phyloP scores from a whole-genome alignment of 2,888 invertebrate species.

The Glyphotaelius pellucidus region DNA sequence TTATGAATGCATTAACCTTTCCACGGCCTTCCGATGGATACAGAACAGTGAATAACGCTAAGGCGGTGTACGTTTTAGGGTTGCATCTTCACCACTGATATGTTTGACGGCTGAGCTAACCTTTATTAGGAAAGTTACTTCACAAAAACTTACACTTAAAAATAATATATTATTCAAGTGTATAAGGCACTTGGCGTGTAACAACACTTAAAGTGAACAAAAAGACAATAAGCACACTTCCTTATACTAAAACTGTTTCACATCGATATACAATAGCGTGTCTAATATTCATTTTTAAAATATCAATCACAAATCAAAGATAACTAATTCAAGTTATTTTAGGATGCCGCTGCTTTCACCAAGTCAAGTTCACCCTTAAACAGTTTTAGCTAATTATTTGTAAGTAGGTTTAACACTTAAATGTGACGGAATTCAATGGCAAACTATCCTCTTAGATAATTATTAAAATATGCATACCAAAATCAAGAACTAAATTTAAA shows the following conservation, averaged over 20 bases:
- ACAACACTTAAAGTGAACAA: slow-evolving; percentile 42
- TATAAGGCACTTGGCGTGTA: slow-evolving; percentile 42
- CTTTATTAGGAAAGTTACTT: slow-evolving; percentile 24
- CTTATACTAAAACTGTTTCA: not conserved
- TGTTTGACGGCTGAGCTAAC: slow-evolving; percentile 15
- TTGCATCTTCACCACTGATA: slow-evolving; percentile 29
- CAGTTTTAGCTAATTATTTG: slow-evolving; percentile 17
- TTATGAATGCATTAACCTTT: not conserved
- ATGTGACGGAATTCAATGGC: slow-evolving; percentile 37
- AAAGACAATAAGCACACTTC: not conserved
- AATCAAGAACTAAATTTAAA: not conserved
- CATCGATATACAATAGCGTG: not conserved
- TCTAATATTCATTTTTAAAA: not conserved
- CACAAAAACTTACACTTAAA: slow-evolving; percentile 32
- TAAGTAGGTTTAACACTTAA: not conserved
- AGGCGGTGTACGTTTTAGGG: not conserved
- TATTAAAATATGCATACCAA: not conserved
- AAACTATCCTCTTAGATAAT: slow-evolving; percentile 29
- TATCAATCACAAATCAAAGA: not conserved
- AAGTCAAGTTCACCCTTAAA: not conserved
- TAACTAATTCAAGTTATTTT: not conserved
- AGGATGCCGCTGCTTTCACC: not conserved
- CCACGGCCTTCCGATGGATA: not conserved
- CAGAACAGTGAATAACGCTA: not conserved
- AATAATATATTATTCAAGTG: slow-evolving; percentile 43